A percentile compares a stretch with the other conserved stretches of the same genome.
phyloP scores from a whole-genome alignment of 2,113 vertebrate species.

The Gracilinanus agilis region DNA sequence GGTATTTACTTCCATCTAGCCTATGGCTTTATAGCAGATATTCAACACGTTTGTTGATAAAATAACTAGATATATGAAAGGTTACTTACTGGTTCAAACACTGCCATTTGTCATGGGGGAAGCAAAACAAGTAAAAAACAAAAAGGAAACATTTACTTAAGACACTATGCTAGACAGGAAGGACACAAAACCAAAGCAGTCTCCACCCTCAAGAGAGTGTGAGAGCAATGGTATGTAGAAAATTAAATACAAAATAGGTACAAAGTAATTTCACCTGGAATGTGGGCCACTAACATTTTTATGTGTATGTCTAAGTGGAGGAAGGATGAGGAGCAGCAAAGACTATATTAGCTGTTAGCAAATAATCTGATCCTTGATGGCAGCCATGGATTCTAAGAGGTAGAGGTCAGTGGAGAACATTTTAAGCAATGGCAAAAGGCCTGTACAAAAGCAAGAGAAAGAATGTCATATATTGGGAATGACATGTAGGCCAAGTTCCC shows the following conservation, averaged over 20 bases:
- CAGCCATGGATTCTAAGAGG: not conserved
- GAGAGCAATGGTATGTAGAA: not conserved
- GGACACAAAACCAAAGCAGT: not conserved
- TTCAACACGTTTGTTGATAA: not conserved
- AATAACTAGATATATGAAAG: not conserved
- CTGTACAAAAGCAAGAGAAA: not conserved
- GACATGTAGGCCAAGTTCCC: not conserved
- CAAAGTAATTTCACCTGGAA: not conserved
- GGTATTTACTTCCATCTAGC: not conserved
- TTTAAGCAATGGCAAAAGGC: not conserved
- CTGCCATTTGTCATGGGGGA: not conserved
- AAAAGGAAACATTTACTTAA: not conserved
- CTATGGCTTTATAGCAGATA: not conserved
- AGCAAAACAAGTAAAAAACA: not conserved
- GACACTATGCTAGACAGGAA: not conserved
- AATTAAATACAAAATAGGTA: not conserved
- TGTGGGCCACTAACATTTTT: not conserved
- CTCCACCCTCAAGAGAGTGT: not conserved
- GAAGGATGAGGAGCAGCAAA: not conserved
- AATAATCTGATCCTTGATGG: not conserved
- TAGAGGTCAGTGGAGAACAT: not conserved
- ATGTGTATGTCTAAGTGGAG: not conserved
- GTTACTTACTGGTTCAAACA: not conserved
- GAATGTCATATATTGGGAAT: not conserved
- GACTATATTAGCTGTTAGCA: not conserved